A percentile compares a stretch with the other conserved stretches of the same genome.
phyloP scores from a whole-genome alignment of 2,888 invertebrate species.

The Drosophila conformis region DNA sequence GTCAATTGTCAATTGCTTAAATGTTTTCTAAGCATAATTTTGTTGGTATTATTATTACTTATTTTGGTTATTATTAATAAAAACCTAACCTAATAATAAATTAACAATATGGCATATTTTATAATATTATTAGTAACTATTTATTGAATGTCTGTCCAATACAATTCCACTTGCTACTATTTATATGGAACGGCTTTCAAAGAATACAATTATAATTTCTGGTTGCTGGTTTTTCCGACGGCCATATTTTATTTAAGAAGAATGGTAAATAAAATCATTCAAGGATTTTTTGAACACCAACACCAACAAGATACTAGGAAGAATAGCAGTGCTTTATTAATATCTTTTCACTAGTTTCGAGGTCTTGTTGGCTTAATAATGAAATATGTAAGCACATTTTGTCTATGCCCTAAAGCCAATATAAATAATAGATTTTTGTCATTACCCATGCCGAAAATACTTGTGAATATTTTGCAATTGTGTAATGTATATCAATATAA shows the following conservation, averaged over 20 bases:
- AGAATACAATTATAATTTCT: neutral
- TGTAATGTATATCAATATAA: neutral
- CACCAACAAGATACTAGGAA: neutral
- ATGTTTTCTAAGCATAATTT: neutral
- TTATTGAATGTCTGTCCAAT: neutral
- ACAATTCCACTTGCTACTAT: neutral
- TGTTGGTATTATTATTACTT: neutral
- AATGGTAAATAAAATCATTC: neutral
- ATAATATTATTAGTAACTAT: neutral
- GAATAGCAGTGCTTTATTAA: neutral
- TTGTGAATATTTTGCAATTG: neutral
- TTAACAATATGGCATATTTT: no score
- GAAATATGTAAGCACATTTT: neutral
- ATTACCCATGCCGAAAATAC: neutral
- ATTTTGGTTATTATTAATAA: neutral
- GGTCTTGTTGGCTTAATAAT: neutral
- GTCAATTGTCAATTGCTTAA: neutral
- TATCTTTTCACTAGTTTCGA: neutral
- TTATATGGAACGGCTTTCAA: neutral
- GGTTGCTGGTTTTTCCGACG: constrained; percentile 2
- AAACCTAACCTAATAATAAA: no score
- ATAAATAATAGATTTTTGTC: neutral
- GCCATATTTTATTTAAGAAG: neutral
- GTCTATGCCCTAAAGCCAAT: accelerated
- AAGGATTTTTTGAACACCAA: neutral